phyloP scores from a whole-genome alignment of 2,113 vertebrate species.

The Perca fluviatilis region DNA sequence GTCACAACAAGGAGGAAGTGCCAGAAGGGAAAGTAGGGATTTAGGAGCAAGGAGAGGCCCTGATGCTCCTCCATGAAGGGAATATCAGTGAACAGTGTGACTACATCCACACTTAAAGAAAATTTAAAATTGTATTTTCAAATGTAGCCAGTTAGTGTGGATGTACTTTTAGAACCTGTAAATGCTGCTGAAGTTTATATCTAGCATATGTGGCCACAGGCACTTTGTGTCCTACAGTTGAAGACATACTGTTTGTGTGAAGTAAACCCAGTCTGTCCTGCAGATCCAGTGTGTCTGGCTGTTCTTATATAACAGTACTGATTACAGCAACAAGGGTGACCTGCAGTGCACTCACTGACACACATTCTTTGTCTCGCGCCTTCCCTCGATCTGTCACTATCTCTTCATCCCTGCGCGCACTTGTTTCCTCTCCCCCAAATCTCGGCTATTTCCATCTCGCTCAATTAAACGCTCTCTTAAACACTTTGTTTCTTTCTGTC shows the following conservation, averaged over 20 bases:
- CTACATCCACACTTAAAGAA: neutral
- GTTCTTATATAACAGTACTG: slow-evolving; percentile 68
- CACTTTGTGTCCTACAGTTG: slow-evolving; percentile 38
- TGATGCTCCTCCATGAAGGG: slow-evolving; percentile 18
- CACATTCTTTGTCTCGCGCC: slow-evolving; percentile 39
- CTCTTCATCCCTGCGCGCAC: slow-evolving; percentile 17
- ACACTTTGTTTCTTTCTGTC: slow-evolving; percentile 62
- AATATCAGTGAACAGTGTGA: neutral
- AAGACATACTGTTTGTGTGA: slow-evolving; percentile 38
- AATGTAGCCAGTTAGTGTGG: neutral
- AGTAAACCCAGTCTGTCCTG: slow-evolving; percentile 53
- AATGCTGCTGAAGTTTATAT: slow-evolving; percentile 27
- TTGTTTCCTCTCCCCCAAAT: slow-evolving; percentile 21
- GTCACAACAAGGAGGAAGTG: slow-evolving; percentile 60
- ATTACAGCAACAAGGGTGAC: slow-evolving; percentile 66
- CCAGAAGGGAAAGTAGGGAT: slow-evolving; percentile 19
- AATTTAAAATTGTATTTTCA: slow-evolving; percentile 8
- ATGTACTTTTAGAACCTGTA: slow-evolving; percentile 23
- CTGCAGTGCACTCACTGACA: slow-evolving; percentile 65
- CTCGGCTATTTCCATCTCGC: slow-evolving; percentile 45
- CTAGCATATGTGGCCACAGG: slow-evolving; percentile 36
- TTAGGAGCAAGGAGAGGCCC: slow-evolving; percentile 7
- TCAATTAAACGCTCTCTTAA: slow-evolving; percentile 64
- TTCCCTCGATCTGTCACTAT: slow-evolving; percentile 39
- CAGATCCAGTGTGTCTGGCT: slow-evolving; percentile 56